Base-by-base conservation (phyloP, 1,140 invertebrate genomes). In the Platyscapa corneri region DNA sequence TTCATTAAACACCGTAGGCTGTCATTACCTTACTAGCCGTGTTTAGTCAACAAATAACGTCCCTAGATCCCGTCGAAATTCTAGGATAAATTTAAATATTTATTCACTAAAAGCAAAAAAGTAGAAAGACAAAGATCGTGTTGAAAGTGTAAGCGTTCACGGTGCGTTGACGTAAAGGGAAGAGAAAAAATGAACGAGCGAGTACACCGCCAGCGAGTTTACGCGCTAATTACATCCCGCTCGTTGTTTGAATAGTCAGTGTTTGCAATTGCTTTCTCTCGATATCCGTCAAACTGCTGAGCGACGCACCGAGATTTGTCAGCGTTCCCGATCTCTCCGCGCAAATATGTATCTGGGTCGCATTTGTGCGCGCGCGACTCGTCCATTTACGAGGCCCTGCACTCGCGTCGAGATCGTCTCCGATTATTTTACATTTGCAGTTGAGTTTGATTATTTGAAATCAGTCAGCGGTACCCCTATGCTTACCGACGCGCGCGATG, bases 231-330 rank as follows among this genome's bases (percentile, higher is more conserved):
- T 89, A 76, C 82, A 72, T 60, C 80, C 23, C 60, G 79, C 72
- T 67, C 53, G 76, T 84, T 80, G 49, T 85, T 80, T 80, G 77
- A 74, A 80, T 75, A 65, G 83, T 75, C n/a, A 10, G 83, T 84
- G 30, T 80, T 86, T 83, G 56, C 87, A 83, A 88, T 85, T 42
- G 85, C 89, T 91, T 91, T 90, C 89, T 90, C 90, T 75, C 75
- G 86, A 88, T 89, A 90, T 89, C 88, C 87, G 87, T 87, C 78
- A 85, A 86, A 84, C 49, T 64, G 70, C 53, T 46, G 49, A 39
- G 18, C 67, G 77, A 75, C 42, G 56, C 64, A 10, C 70, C 16
- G 53, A 56, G 42, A n/a, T 60, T 72, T 72, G 78, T 82, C 78
- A 23, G 42, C 53, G 83, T 81, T 64, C 77, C 53, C 77, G 67